Evolutionary conservation across 2,797 vertebrate genomes (phyloP).

Genomic region (Mormyrus hasselquistii): DNA sequence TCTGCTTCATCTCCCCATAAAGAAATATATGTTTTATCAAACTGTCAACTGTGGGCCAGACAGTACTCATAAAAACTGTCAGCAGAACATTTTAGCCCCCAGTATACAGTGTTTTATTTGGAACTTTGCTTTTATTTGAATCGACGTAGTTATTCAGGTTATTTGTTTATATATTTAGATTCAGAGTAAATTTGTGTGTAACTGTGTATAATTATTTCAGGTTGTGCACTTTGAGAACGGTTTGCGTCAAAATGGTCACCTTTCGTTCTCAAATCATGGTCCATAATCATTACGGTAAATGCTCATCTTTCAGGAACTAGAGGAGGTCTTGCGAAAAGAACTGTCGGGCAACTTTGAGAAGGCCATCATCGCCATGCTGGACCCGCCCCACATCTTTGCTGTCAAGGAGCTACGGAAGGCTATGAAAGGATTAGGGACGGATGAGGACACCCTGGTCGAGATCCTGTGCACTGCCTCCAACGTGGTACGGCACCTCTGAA

Average conservation of each 20-base stretch:
- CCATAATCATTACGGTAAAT: neutral
- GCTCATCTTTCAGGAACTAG: conserved; percentile 51
- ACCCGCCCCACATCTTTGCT: conserved; percentile 57
- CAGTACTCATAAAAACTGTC: neutral
- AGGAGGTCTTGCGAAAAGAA: conserved; percentile 63
- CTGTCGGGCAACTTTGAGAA: conserved; percentile 67
- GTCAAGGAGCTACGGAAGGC: conserved; percentile 71
- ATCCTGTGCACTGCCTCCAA: conserved; percentile 67
- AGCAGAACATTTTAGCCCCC: neutral
- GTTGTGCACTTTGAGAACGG: neutral
- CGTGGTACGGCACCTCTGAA: conserved; percentile 38
- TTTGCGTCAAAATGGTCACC: neutral
- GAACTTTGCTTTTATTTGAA: neutral
- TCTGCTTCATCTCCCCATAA: neutral
- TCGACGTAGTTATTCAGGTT: neutral
- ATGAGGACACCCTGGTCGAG: conserved; percentile 70
- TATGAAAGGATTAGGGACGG: conserved; percentile 70
- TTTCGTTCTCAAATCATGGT: neutral
- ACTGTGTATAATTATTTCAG: neutral
- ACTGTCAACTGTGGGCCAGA: neutral
- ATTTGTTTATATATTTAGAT: neutral
- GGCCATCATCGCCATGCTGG: conserved; percentile 67
- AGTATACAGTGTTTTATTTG: neutral
- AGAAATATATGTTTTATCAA: neutral
- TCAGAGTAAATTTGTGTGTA: neutral